Conservation (phyloP, 2,888 invertebrate species). For the Epinotia bilunana region DNA sequence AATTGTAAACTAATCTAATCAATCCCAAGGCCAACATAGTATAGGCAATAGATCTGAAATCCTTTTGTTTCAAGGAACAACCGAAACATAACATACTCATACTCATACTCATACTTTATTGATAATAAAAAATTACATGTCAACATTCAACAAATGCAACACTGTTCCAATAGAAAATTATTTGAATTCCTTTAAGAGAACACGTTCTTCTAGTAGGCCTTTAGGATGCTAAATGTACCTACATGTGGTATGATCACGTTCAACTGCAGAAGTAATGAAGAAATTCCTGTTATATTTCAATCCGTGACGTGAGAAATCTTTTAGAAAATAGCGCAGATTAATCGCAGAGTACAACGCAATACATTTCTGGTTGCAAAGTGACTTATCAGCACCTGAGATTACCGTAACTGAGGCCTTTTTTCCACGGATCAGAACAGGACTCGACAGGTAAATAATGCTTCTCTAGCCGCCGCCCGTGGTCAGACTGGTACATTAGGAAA, state of each 20-base stretch:
- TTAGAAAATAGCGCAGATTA: constrained; percentile 21
- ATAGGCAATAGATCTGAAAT: too few relatives aligned
- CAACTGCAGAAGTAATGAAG: background rate
- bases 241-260: background rate
- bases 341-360: background rate
- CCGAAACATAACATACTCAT: too few relatives aligned
- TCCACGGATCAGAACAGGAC: background rate
- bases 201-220: too few relatives aligned
- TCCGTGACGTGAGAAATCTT: constrained; percentile 22
- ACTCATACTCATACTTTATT: too few relatives aligned
- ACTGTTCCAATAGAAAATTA: too few relatives aligned
- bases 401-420: background rate
- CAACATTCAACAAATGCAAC: too few relatives aligned
- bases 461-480: constrained; percentile 15
- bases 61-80: too few relatives aligned
- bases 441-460: constrained; percentile 34
- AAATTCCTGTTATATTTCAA: constrained; percentile 16
- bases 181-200: too few relatives aligned
- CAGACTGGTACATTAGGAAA: background rate
- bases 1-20: too few relatives aligned
- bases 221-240: too few relatives aligned
- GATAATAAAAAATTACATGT: too few relatives aligned
- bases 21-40: too few relatives aligned
- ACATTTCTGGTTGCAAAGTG: background rate
- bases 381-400: background rate